Percentiles rank a stretch among this genome's conserved stretches.
phyloP scores from a whole-genome alignment of 2,797 vertebrate genomes.

The Gadopsis bispinosus region DNA sequence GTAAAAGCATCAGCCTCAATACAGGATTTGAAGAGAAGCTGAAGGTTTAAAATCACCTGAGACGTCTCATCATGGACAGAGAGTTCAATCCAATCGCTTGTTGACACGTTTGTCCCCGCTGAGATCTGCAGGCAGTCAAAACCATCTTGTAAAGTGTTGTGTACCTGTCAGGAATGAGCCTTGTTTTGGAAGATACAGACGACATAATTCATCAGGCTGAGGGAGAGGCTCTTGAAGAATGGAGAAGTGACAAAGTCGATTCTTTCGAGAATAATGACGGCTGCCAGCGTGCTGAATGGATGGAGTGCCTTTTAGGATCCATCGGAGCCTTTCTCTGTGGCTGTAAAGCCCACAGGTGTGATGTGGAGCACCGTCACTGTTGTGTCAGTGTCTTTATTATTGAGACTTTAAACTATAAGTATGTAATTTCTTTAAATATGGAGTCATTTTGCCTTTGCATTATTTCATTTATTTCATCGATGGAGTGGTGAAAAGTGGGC shows the following conservation, averaged over 20 bases:
- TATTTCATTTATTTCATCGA: slow-evolving; percentile 15
- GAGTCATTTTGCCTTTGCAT: slow-evolving; percentile 14
- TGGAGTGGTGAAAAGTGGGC: background rate
- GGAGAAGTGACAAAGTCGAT: slow-evolving; percentile 87
- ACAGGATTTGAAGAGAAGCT: slow-evolving; percentile 58
- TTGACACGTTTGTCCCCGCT: slow-evolving; percentile 78
- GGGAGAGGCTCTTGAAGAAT: slow-evolving; percentile 83
- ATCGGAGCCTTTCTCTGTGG: slow-evolving; percentile 69
- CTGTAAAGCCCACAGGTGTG: slow-evolving; percentile 81
- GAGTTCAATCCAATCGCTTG: slow-evolving; percentile 80
- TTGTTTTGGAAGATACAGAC: slow-evolving; percentile 86
- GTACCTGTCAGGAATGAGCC: slow-evolving; percentile 85
- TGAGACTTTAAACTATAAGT: slow-evolving; percentile 44
- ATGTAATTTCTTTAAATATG: slow-evolving; percentile 13
- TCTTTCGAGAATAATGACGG: slow-evolving; percentile 88
- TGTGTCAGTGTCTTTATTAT: slow-evolving; percentile 56
- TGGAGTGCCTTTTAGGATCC: slow-evolving; percentile 85
- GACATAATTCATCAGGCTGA: slow-evolving; percentile 84
- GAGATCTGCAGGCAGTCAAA: slow-evolving; percentile 77
- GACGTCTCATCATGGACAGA: slow-evolving; percentile 80
- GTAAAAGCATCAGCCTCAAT: slow-evolving; percentile 46
- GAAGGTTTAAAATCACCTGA: slow-evolving; percentile 75
- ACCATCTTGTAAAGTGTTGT: slow-evolving; percentile 83
- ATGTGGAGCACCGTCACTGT: slow-evolving; percentile 58
- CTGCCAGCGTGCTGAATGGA: slow-evolving; percentile 84